phyloP scores from a whole-genome alignment of 1,140 invertebrate species.

The Acyrthosiphon pisum region DNA sequence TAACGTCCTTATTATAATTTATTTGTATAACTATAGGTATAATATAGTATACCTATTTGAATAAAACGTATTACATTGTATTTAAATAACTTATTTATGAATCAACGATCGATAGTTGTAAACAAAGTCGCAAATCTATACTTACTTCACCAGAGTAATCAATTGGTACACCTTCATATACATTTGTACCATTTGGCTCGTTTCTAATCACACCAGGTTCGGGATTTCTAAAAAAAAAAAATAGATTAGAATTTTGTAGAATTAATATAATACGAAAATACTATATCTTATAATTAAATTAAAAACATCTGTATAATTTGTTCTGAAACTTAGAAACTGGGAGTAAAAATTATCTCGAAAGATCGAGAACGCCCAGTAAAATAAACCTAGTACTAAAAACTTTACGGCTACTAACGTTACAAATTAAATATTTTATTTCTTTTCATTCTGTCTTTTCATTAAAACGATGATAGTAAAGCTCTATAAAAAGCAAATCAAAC shows the following conservation, averaged over 20 bases:
- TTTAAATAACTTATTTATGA: neutral
- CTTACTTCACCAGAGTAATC: constrained; percentile 58
- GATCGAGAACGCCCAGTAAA: too few relatives aligned
- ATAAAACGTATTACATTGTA: neutral
- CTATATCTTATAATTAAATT: too few relatives aligned
- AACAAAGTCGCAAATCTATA: neutral
- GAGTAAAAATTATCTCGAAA: too few relatives aligned
- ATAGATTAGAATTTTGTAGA: too few relatives aligned
- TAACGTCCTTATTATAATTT: too few relatives aligned
- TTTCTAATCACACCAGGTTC: constrained; percentile 58
- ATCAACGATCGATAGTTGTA: neutral
- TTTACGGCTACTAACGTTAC: neutral
- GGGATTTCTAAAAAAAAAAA: constrained; percentile 56
- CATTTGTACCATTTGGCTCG: constrained; percentile 58
- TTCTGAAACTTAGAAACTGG: too few relatives aligned
- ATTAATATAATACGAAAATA: too few relatives aligned
- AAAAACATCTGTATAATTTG: too few relatives aligned
- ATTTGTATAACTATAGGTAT: neutral
- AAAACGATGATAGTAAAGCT: neutral
- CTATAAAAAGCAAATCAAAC: neutral
- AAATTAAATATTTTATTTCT: neutral
- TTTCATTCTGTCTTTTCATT: neutral
- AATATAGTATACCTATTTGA: neutral
- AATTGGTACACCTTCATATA: constrained; percentile 58
- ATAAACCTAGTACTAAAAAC: neutral